These are phyloP conservation scores for Coelinius sp. DNA, from an alignment of 2,888 invertebrate genomes.

Conservation along the genomic window DNA sequence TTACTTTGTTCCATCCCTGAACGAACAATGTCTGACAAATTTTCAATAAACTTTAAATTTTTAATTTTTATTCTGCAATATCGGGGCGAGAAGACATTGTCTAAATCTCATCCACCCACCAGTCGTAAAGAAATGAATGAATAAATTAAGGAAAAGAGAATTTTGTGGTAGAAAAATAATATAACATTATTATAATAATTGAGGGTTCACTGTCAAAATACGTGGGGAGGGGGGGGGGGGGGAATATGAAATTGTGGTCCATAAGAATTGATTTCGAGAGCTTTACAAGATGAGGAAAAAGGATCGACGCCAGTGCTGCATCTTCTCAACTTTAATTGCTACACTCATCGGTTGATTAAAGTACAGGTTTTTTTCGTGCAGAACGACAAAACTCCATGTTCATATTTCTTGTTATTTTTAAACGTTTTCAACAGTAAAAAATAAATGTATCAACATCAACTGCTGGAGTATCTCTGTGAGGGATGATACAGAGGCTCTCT, in stretches of 20 bases:
- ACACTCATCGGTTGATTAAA: slow-evolving; percentile 23
- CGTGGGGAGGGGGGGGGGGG: too few relatives aligned
- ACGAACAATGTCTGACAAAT: background rate
- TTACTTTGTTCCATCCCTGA: background rate
- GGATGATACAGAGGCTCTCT: background rate
- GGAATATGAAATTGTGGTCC: background rate
- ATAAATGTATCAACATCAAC: slow-evolving; percentile 4
- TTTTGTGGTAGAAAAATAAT: background rate
- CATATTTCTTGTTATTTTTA: background rate
- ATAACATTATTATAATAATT: background rate
- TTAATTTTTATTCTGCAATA: background rate
- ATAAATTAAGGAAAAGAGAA: slow-evolving; percentile 23
- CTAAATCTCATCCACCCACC: too few relatives aligned
- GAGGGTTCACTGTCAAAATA: too few relatives aligned
- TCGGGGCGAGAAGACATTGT: too few relatives aligned
- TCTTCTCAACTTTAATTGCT: slow-evolving; percentile 23
- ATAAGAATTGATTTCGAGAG: background rate
- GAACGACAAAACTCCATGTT: background rate
- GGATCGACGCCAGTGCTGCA: background rate
- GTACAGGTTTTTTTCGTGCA: slow-evolving; percentile 15
- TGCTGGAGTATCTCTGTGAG: background rate
- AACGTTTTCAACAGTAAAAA: background rate
- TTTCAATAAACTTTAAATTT: too few relatives aligned
- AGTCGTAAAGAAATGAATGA: too few relatives aligned
- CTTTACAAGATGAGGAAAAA: slow-evolving; percentile 1